These are phyloP conservation scores for Tiliacea aurago DNA, from an alignment of 2,888 invertebrate genomes.

Conservation along the genomic window DNA sequence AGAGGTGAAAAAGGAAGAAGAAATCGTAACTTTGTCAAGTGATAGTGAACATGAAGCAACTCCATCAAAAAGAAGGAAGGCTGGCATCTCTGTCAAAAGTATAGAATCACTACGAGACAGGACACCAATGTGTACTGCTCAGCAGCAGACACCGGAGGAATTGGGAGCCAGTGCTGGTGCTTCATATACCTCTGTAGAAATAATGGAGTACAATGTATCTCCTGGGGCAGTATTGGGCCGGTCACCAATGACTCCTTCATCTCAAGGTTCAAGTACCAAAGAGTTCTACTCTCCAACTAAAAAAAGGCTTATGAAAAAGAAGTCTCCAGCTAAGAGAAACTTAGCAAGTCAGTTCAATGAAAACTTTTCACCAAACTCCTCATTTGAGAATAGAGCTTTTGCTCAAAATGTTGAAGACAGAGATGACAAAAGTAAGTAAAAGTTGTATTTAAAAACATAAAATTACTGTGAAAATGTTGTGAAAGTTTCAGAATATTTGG, in stretches of 20 bases:
- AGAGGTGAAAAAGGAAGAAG: conserved; percentile 42
- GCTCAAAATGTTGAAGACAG: conserved; percentile 65
- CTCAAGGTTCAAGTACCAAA: conserved; percentile 64
- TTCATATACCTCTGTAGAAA: conserved; percentile 35
- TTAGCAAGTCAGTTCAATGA: conserved; percentile 65
- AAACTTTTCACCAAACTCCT: conserved; percentile 37
- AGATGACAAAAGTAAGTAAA: conserved; percentile 84
- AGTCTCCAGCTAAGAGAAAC: conserved; percentile 74
- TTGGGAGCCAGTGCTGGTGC: conserved; percentile 5
- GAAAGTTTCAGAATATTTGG: neutral
- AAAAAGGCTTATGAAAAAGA: conserved; percentile 73
- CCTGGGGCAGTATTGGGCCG: conserved; percentile 30
- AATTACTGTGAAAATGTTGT: neutral
- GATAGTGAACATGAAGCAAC: conserved; percentile 72
- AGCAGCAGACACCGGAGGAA: neutral
- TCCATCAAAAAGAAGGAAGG: conserved; percentile 35
- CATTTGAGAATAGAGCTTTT: conserved; percentile 58
- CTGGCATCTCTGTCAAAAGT: conserved; percentile 21
- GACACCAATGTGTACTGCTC: conserved; percentile 6
- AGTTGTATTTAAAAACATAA: neutral
- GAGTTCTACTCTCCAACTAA: conserved; percentile 82
- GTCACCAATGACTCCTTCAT: conserved; percentile 55
- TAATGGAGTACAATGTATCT: conserved; percentile 55
- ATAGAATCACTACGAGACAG: conserved; percentile 29
- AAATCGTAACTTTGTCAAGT: conserved; percentile 73